phyloP scores from a whole-genome alignment of 2,113 vertebrate species.

The Speoplatyrhinus poulsoni region DNA sequence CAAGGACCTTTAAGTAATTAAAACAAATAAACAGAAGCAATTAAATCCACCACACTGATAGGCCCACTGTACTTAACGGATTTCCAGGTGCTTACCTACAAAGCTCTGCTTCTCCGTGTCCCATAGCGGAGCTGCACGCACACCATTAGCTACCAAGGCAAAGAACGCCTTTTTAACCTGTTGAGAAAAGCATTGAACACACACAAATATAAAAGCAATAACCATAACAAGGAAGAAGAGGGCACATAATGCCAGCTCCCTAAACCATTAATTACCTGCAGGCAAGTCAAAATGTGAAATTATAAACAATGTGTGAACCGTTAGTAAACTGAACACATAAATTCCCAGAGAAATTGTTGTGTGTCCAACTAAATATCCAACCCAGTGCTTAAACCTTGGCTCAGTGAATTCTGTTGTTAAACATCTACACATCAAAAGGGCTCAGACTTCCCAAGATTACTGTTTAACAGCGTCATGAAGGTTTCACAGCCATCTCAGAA shows the following conservation, averaged over 20 bases:
- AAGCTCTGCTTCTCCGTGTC: constrained; percentile 98
- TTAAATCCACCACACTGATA: background rate
- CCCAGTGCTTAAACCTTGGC: constrained; percentile 3
- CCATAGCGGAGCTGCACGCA: constrained; percentile 95
- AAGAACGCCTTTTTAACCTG: constrained; percentile 99
- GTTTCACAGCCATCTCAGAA: constrained; percentile 36
- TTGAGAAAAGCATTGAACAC: constrained; percentile 4
- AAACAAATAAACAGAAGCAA: too few species aligned
- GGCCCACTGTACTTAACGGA: background rate
- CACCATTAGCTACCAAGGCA: constrained; percentile 90
- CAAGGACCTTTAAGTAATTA: background rate
- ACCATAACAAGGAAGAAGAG: background rate
- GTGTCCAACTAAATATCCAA: constrained; percentile 19
- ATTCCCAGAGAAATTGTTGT: background rate
- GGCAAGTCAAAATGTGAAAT: background rate
- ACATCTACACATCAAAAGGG: constrained; percentile 57
- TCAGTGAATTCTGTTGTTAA: constrained; percentile 41
- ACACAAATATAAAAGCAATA: background rate
- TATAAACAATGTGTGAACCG: background rate
- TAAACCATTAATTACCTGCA: too few species aligned
- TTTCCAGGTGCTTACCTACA: constrained; percentile 84
- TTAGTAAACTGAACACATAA: background rate
- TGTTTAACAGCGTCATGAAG: constrained; percentile 68
- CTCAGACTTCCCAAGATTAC: constrained; percentile 49
- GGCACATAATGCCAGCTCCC: background rate